These are phyloP conservation scores for Chionodraco myersi DNA, from an alignment of 2,113 vertebrate species.

Conservation along the genomic window DNA sequence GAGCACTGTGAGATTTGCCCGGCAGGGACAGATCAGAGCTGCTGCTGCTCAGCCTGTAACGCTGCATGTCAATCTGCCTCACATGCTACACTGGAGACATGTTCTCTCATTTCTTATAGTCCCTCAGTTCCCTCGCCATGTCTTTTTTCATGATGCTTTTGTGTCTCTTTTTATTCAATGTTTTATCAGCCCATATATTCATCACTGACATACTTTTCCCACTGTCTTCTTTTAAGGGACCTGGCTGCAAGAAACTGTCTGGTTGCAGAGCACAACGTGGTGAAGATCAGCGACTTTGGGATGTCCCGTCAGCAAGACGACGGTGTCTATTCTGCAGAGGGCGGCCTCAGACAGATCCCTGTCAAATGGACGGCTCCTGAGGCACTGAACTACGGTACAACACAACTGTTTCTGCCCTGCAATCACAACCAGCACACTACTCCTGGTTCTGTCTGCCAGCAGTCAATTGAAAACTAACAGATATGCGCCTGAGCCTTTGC, in stretches of 20 bases:
- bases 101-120: slow-evolving; percentile 7
- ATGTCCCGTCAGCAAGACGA: slow-evolving; percentile 96
- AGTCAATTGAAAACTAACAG: background rate
- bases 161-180: slow-evolving; percentile 6
- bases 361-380: slow-evolving; percentile 98
- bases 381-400: slow-evolving; percentile 93
- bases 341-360: slow-evolving; percentile 93
- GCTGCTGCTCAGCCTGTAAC: slow-evolving; percentile 45
- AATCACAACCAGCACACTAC: background rate
- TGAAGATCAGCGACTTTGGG: slow-evolving; percentile 99
- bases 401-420: slow-evolving; percentile 5
- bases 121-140: background rate
- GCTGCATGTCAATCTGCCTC: slow-evolving; percentile 50
- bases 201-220: background rate
- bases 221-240: slow-evolving; percentile 82
- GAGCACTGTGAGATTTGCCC: slow-evolving; percentile 38
- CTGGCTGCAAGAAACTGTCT: slow-evolving; percentile 97
- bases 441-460: background rate
- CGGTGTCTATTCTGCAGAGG: slow-evolving; percentile 90
- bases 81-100: slow-evolving; percentile 30
- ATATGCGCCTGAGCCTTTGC: slow-evolving; percentile 31
- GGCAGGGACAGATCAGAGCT: slow-evolving; percentile 48
- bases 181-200: background rate
- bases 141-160: background rate
- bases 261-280: slow-evolving; percentile 87